Evolutionary conservation across 2,797 vertebrate species (phyloP).

Genomic region (Lepus oiostolus): DNA sequence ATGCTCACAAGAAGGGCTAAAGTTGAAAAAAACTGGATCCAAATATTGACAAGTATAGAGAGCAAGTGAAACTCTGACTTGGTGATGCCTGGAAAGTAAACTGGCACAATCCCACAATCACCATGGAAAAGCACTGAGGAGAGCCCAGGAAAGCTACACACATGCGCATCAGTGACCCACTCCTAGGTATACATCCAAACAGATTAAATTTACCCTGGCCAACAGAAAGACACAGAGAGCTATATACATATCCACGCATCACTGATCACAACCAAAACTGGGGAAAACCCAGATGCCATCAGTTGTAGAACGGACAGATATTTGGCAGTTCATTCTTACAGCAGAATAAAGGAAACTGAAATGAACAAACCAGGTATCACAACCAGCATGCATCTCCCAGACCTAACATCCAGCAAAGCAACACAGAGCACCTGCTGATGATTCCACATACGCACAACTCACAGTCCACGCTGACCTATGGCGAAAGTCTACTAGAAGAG

Average conservation of each 20-base stretch:
- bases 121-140: background rate
- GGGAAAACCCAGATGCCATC: background rate
- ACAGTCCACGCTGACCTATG: background rate
- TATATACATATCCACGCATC: background rate
- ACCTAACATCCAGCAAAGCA: background rate
- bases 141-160: no score
- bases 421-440: background rate
- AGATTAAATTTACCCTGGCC: background rate
- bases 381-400: background rate
- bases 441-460: no score
- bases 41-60: background rate
- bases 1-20: background rate
- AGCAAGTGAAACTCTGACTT: background rate
- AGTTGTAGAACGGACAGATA: background rate
- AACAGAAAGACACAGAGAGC: background rate
- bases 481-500: background rate
- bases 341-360: background rate
- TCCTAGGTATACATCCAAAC: background rate
- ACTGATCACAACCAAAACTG: background rate
- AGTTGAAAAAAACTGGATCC: background rate
- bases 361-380: background rate
- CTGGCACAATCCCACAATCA: background rate
- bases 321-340: background rate
- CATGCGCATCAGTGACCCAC: background rate
- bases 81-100: no score